Evolutionary conservation across 2,888 invertebrate genomes (phyloP).

Genomic region (Troglohyphantes excavatus): DNA sequence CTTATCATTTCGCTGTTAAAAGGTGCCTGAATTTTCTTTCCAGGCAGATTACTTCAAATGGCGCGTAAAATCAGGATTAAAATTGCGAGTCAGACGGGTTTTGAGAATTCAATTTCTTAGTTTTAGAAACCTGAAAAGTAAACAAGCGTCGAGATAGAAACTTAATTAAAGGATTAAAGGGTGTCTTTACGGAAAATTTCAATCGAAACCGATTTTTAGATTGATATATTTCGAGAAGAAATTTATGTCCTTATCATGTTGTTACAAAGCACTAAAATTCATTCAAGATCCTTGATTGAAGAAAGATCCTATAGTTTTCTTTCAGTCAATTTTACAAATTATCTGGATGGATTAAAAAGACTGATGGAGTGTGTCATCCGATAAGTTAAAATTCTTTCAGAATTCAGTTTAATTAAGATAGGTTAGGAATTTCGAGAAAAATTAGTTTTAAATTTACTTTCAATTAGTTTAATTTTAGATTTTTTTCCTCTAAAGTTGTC

Average conservation of each 20-base stretch:
- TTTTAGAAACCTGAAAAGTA: conserved; percentile 19
- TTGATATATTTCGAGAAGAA: not conserved
- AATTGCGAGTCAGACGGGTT: not conserved
- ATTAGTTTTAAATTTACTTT: not conserved
- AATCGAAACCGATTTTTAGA: conserved; percentile 6
- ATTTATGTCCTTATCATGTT: conserved; percentile 41
- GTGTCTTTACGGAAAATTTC: not conserved
- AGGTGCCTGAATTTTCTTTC: not conserved
- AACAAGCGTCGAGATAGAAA: conserved; percentile 36
- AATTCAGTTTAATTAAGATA: not conserved
- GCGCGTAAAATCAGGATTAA: conserved; percentile 24
- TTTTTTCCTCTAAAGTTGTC: no score
- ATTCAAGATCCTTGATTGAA: conserved; percentile 14
- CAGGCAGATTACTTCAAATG: not conserved
- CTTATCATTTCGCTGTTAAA: not conserved
- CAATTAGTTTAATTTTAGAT: not conserved
- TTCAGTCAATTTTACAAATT: conserved; percentile 16
- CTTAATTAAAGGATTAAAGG: conserved; percentile 57
- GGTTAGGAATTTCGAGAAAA: not conserved
- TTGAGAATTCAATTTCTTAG: conserved; percentile 32
- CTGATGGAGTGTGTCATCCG: conserved; percentile 3
- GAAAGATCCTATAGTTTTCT: conserved; percentile 15
- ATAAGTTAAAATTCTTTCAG: conserved; percentile 8
- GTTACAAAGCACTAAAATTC: conserved; percentile 29
- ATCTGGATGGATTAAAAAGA: conserved; percentile 19